These are phyloP conservation scores for Polymixis lichenea DNA, from an alignment of 2,888 invertebrate species.

Conservation along the genomic window DNA sequence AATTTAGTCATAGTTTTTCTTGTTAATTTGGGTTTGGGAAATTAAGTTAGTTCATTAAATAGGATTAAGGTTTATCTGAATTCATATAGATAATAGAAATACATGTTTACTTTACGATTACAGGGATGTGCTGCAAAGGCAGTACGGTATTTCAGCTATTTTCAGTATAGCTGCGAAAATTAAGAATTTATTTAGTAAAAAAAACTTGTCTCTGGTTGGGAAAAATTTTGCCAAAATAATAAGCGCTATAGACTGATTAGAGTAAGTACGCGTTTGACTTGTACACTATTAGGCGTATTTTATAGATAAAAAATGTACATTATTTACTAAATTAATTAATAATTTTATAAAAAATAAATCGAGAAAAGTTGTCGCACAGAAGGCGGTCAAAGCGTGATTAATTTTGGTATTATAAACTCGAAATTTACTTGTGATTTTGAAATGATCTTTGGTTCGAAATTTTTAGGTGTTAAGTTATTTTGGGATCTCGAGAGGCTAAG, in stretches of 20 bases:
- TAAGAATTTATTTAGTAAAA: constrained; percentile 83
- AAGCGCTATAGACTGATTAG: constrained; percentile 91
- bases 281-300: constrained; percentile 90
- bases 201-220: constrained; percentile 77
- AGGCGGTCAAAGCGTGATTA: constrained; percentile 83
- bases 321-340: constrained; percentile 87
- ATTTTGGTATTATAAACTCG: constrained; percentile 81
- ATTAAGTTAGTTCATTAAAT: constrained; percentile 88
- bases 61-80: constrained; percentile 89
- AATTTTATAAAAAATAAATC: constrained; percentile 77
- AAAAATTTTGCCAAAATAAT: constrained; percentile 88
- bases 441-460: constrained; percentile 82
- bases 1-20: constrained; percentile 87
- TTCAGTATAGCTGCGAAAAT: constrained; percentile 72
- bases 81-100: constrained; percentile 87
- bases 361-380: constrained; percentile 71
- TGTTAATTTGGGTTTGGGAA: constrained; percentile 90
- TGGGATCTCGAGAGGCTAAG: constrained; percentile 83
- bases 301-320: constrained; percentile 86
- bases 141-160: constrained; percentile 82
- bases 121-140: constrained; percentile 90
- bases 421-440: constrained; percentile 84
- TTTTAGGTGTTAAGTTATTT: constrained; percentile 84
- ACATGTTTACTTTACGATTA: constrained; percentile 88
- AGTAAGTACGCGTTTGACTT: constrained; percentile 88